Conservation (phyloP, 2,113 vertebrate species). For the Penelope pileata region DNA sequence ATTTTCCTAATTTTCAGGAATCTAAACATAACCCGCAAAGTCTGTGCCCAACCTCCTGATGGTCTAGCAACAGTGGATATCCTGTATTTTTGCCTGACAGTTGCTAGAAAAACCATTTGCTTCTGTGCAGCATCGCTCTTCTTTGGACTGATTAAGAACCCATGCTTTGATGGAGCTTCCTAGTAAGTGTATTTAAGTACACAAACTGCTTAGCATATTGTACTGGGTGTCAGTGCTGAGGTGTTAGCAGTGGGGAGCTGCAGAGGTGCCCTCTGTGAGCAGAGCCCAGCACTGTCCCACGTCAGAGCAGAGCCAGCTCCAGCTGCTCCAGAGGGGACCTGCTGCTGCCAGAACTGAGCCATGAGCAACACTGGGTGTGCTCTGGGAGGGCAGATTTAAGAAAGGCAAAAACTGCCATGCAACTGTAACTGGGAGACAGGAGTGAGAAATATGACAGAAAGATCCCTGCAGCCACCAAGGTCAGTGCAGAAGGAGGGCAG, state of each 20-base stretch:
- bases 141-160: background rate
- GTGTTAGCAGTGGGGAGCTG: fast-evolving
- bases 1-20: background rate
- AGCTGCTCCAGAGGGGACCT: background rate
- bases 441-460: background rate
- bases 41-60: background rate
- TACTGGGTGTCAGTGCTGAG: fast-evolving
- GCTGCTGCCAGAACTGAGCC: fast-evolving
- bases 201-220: background rate
- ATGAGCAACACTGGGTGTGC: fast-evolving
- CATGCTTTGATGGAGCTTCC: background rate
- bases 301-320: background rate
- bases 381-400: background rate
- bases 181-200: background rate
- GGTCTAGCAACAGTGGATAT: background rate
- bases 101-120: background rate
- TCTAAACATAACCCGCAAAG: background rate
- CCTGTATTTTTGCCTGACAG: background rate
- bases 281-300: background rate
- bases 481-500: background rate
- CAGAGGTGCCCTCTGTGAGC: background rate
- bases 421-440: background rate
- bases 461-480: background rate
- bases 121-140: fast-evolving
- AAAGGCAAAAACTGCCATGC: background rate